Conservation (phyloP, 2,888 invertebrate genomes). For the Chesias legatella region DNA sequence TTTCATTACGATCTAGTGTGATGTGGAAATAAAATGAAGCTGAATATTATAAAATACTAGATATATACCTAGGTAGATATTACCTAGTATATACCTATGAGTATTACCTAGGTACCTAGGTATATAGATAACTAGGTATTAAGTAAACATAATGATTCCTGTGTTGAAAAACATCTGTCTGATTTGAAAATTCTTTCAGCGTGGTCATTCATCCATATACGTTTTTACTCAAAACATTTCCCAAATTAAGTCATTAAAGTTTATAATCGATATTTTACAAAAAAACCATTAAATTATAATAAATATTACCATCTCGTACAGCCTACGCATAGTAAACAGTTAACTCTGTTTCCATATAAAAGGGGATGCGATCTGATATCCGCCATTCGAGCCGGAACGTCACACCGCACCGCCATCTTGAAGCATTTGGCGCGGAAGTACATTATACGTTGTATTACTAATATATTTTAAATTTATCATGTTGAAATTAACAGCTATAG, state of each 20-base stretch:
- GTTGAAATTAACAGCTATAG: constrained; percentile 59
- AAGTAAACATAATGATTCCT: too few relatives aligned
- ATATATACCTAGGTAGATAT: too few relatives aligned
- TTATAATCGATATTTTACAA: constrained; percentile 3
- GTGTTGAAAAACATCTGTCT: too few relatives aligned
- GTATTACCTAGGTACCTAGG: too few relatives aligned
- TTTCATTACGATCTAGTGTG: too few relatives aligned
- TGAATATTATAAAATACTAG: too few relatives aligned
- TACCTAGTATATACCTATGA: too few relatives aligned
- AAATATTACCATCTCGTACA: constrained; percentile 21
- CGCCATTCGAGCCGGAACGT: constrained; percentile 42
- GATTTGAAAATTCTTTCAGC: not conserved
- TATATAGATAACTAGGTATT: too few relatives aligned
- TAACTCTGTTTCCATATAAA: constrained; percentile 57
- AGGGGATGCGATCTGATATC: constrained; percentile 28
- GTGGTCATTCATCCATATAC: not conserved
- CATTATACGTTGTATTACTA: constrained; percentile 27
- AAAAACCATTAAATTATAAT: constrained; percentile 13
- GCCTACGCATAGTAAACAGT: constrained; percentile 39
- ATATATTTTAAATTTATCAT: constrained; percentile 33
- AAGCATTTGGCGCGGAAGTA: constrained; percentile 19
- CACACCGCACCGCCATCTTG: constrained; percentile 43
- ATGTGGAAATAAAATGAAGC: too few relatives aligned
- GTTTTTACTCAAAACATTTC: constrained; percentile 12
- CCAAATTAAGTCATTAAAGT: constrained; percentile 17